Percentiles rank a stretch among this genome's conserved stretches.
phyloP scores from a whole-genome alignment of 1,140 invertebrate genomes.

The Bacillus rossius region DNA sequence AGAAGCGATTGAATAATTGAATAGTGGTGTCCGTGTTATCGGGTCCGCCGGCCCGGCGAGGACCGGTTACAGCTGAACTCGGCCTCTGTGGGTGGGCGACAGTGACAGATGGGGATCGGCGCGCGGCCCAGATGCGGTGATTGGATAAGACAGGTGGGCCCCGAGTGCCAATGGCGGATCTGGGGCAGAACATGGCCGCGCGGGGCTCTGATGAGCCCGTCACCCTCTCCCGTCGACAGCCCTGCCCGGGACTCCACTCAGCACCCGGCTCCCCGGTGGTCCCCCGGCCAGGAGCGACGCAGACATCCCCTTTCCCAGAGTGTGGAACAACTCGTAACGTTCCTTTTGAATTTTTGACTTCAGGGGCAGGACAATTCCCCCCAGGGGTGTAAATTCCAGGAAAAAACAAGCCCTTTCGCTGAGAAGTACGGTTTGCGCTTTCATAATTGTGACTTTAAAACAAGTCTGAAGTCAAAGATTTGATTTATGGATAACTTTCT shows the following conservation, averaged over 20 bases:
- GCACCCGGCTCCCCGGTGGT: slow-evolving; percentile 66
- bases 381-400: no score
- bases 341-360: no score
- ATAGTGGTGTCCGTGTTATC: neutral
- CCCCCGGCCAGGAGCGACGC: slow-evolving; percentile 52
- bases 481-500: no score
- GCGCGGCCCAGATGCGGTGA: slow-evolving; percentile 14
- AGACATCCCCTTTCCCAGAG: no score
- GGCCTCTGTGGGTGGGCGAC: slow-evolving; percentile 23
- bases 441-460: no score
- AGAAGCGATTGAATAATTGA: slow-evolving; percentile 1
- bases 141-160: slow-evolving; percentile 4
- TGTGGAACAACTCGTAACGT: no score
- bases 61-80: neutral
- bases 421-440: no score
- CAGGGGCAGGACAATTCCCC: no score
- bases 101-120: slow-evolving; percentile 47
- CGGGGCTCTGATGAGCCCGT: neutral
- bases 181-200: neutral
- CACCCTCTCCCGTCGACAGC: slow-evolving; percentile 68
- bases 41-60: neutral
- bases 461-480: no score
- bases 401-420: no score
- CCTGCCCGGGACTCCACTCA: no score
- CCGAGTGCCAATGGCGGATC: neutral